Conservation (phyloP, 2,888 invertebrate species). For the Tridacna gigas region DNA sequence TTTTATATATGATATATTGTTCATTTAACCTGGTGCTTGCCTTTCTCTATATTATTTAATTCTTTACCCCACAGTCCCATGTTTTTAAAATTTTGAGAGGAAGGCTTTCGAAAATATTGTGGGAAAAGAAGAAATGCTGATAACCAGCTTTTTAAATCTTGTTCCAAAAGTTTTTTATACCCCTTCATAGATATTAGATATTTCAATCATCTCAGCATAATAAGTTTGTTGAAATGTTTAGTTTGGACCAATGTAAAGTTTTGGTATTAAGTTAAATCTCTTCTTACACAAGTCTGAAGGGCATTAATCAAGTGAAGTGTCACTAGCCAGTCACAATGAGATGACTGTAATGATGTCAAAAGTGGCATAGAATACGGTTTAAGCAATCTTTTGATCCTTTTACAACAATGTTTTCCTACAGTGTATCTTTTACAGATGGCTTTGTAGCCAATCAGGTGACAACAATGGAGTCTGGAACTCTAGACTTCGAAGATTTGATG, state of each 20-base stretch:
- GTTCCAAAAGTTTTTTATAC: background rate
- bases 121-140: constrained; percentile 1
- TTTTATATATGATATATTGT: too few species aligned
- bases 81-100: background rate
- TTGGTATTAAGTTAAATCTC: too few species aligned
- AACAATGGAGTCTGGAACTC: constrained; percentile 44
- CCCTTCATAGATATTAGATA: too few species aligned
- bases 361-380: background rate
- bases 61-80: background rate
- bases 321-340: too few species aligned
- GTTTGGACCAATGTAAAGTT: background rate
- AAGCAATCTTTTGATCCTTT: too few species aligned
- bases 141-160: background rate
- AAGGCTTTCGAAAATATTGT: background rate
- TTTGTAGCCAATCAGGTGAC: background rate
- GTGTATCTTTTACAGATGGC: background rate
- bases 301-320: background rate
- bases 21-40: background rate
- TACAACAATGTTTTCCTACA: background rate
- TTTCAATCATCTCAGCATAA: too few species aligned
- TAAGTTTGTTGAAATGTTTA: background rate
- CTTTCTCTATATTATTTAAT: background rate
- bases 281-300: too few species aligned
- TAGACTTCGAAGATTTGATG: constrained; percentile 62
- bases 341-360: background rate